phyloP scores from a whole-genome alignment of 1,140 invertebrate species.

The Chelonus insularis region DNA sequence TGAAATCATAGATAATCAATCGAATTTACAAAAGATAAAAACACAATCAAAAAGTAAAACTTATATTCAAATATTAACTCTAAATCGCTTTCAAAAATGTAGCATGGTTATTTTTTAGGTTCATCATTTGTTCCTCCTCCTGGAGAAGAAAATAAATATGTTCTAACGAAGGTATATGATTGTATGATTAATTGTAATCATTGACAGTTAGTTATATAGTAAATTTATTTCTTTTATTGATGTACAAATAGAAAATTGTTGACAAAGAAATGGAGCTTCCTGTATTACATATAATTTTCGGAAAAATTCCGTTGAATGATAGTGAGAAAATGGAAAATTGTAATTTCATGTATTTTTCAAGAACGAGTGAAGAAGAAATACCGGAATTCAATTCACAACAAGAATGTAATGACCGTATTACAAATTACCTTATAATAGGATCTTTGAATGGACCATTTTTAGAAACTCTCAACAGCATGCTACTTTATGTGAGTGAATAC shows the following conservation, averaged over 20 bases:
- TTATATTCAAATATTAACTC: not conserved
- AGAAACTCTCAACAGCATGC: conserved; percentile 56
- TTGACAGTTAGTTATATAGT: not conserved
- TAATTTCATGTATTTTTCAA: conserved; percentile 70
- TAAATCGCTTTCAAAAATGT: conserved; percentile 6
- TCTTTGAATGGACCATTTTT: conserved; percentile 64
- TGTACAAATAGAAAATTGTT: conserved; percentile 63
- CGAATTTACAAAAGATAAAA: conserved; percentile 1
- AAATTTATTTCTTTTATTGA: not conserved
- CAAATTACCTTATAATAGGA: conserved; percentile 67
- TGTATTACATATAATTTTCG: conserved; percentile 68
- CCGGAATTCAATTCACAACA: conserved; percentile 59
- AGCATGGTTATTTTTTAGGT: too few relatives aligned
- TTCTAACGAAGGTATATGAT: conserved; percentile 49
- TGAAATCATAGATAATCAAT: not conserved
- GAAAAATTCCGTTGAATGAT: conserved; percentile 59
- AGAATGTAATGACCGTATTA: conserved; percentile 64
- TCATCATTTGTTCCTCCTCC: conserved; percentile 42
- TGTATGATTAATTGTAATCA: not conserved
- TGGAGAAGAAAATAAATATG: conserved; percentile 59
- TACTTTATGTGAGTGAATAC: conserved; percentile 46
- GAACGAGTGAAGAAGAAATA: conserved; percentile 63
- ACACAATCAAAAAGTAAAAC: conserved; percentile 12
- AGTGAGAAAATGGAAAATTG: conserved; percentile 52
- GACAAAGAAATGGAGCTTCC: conserved; percentile 69